Percentiles rank a stretch among this genome's conserved stretches.
Evolutionary conservation across 2,888 invertebrate species (phyloP).

Genomic region (Strigamia maritima): DNA sequence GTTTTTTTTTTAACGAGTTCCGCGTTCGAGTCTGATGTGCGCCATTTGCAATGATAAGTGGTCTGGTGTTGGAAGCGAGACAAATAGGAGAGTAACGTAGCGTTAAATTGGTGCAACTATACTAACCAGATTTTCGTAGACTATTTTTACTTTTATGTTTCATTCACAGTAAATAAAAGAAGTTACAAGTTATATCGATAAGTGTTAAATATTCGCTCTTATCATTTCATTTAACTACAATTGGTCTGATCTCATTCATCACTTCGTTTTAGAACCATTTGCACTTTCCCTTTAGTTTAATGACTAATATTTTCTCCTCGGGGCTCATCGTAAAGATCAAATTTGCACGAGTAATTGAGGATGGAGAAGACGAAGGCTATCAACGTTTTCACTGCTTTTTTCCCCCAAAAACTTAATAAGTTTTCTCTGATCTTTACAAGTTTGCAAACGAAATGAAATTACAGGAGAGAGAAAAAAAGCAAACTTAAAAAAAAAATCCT

Average conservation of each 20-base stretch:
- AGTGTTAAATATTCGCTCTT: not conserved
- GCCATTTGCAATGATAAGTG: constrained; percentile 27
- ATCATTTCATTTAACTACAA: constrained; percentile 12
- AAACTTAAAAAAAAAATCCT: not conserved
- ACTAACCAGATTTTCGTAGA: not conserved
- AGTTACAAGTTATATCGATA: not conserved
- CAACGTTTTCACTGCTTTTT: constrained; percentile 7
- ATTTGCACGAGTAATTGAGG: constrained; percentile 32
- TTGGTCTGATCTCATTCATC: constrained; percentile 9
- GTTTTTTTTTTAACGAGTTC: constrained; percentile 18
- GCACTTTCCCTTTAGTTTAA: constrained; percentile 28
- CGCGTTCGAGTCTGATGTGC: constrained; percentile 21
- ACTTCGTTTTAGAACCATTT: constrained; percentile 12
- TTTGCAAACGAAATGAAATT: constrained; percentile 32
- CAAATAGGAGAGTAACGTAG: constrained; percentile 15
- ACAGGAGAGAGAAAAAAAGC: not conserved
- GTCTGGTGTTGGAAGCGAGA: not conserved
- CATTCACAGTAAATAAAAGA: not conserved
- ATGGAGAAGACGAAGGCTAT: constrained; percentile 25
- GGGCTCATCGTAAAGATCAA: constrained; percentile 34
- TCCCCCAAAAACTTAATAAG: constrained; percentile 3
- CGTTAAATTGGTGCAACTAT: constrained; percentile 26
- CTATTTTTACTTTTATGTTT: too few species aligned
- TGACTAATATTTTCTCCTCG: constrained; percentile 34
- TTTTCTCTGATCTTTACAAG: constrained; percentile 25